A percentile compares a stretch with the other conserved stretches of the same genome.
phyloP scores from a whole-genome alignment of 2,113 vertebrate species.

The Lamprologus ornatipinnis region DNA sequence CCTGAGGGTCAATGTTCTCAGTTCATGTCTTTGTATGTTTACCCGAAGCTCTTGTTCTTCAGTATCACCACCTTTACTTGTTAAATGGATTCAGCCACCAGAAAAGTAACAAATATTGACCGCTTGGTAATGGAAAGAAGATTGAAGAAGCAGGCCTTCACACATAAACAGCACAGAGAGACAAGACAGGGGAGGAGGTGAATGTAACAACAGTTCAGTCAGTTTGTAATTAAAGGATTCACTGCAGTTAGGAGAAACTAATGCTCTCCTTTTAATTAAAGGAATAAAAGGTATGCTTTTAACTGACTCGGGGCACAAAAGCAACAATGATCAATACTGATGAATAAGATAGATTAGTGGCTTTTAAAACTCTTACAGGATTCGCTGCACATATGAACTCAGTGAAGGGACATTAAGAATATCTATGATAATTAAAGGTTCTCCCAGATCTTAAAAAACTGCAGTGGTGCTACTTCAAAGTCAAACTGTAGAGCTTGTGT shows the following conservation, averaged over 20 bases:
- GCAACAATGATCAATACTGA: background rate
- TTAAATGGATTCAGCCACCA: background rate
- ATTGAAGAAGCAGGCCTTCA: background rate
- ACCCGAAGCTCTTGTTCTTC: background rate
- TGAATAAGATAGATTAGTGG: background rate
- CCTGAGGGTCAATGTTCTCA: background rate
- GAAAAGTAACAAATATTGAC: background rate
- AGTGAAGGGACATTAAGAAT: background rate
- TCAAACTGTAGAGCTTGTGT: background rate
- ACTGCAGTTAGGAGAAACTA: background rate
- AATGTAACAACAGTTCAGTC: background rate
- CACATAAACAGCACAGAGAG: background rate
- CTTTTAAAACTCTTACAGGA: background rate
- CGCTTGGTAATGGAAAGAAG: background rate
- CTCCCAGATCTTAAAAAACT: background rate
- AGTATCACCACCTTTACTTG: background rate
- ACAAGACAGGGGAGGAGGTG: background rate
- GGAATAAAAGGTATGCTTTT: conserved; percentile 1
- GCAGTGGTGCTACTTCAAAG: background rate
- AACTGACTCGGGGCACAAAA: background rate
- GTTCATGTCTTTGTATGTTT: background rate
- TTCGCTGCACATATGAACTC: background rate
- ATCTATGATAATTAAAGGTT: background rate
- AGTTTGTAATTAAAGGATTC: conserved; percentile 18
- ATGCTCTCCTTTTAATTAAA: conserved; percentile 24